These are phyloP conservation scores for Apistogramma diplotaenia DNA, from an alignment of 2,113 vertebrate genomes.

Conservation along the genomic window DNA sequence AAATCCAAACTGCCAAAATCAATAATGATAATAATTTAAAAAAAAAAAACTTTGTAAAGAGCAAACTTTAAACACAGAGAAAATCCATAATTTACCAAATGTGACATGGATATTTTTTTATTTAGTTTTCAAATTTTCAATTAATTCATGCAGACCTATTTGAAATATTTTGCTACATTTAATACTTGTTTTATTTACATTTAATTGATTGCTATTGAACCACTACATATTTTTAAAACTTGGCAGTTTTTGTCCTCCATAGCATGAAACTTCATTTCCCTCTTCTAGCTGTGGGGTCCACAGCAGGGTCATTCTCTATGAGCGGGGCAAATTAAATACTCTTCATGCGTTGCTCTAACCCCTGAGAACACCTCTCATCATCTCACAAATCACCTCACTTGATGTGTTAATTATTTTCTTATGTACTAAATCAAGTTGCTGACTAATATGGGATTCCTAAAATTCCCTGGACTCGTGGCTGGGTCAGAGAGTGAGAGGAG, in stretches of 20 bases:
- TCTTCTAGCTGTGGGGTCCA: constrained; percentile 22
- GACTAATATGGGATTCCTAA: background rate
- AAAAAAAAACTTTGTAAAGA: background rate
- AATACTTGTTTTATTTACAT: background rate
- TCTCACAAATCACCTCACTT: background rate
- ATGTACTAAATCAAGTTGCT: background rate
- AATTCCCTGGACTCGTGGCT: background rate
- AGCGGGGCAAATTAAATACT: background rate
- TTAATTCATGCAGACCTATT: no score
- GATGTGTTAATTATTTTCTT: background rate
- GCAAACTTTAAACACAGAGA: background rate
- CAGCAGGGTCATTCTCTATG: background rate
- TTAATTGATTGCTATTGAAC: background rate
- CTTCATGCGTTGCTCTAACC: background rate
- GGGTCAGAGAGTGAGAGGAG: background rate
- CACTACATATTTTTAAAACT: background rate
- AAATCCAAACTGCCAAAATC: background rate
- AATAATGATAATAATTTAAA: background rate
- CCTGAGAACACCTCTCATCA: background rate
- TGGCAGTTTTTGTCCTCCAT: accelerated
- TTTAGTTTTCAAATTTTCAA: background rate
- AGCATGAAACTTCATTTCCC: background rate
- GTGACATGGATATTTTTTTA: background rate
- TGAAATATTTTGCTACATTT: background rate
- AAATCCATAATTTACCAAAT: background rate